phyloP scores from a whole-genome alignment of 2,797 vertebrate species.

The Gambelia wislizenii region DNA sequence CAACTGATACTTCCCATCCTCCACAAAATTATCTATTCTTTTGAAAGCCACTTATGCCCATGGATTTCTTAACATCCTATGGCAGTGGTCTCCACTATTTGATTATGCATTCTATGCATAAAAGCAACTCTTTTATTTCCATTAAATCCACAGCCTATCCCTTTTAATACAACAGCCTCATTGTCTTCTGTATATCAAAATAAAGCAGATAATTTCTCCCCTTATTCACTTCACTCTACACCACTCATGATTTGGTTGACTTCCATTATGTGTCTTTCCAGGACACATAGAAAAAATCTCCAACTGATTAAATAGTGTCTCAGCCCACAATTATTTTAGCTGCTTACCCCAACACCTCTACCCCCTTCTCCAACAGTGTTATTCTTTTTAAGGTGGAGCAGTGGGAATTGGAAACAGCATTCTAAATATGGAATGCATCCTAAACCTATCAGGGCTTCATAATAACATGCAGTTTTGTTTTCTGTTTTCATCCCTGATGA shows the following conservation, averaged over 20 bases:
- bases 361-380: neutral
- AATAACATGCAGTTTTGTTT: neutral
- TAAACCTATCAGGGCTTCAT: neutral
- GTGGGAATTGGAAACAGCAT: neutral
- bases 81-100: neutral
- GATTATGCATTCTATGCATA: neutral
- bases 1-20: neutral
- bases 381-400: neutral
- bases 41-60: neutral
- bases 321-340: neutral
- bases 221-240: neutral
- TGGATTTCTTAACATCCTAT: neutral
- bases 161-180: neutral
- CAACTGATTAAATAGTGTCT: neutral
- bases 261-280: neutral
- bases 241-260: conserved; percentile 15
- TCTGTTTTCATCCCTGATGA: neutral
- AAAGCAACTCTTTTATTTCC: neutral
- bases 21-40: neutral
- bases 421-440: neutral
- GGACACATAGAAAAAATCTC: neutral
- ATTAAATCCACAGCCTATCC: neutral
- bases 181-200: neutral
- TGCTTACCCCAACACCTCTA: neutral
- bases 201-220: conserved; percentile 9